A percentile compares a stretch with the other conserved stretches of the same genome.
Evolutionary conservation across 1,140 invertebrate genomes (phyloP).

Genomic region (Drosophila arawakana): DNA sequence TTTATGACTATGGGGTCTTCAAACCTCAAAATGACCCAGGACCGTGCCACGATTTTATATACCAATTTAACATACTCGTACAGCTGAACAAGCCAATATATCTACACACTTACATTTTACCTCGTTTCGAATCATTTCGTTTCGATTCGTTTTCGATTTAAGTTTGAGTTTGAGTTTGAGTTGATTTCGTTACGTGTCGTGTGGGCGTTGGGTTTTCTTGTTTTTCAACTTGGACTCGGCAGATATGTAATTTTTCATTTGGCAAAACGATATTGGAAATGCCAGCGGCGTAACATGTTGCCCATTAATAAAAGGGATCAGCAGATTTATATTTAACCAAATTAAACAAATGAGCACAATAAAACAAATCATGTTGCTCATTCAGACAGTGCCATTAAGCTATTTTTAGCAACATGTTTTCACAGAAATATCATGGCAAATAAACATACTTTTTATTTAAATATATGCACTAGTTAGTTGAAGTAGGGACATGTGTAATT

Average conservation of each 20-base stretch:
- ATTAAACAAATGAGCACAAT: too few species aligned
- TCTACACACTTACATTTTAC: neutral
- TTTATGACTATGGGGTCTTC: too few species aligned
- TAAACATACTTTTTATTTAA: too few species aligned
- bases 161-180: conserved; percentile 22
- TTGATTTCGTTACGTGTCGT: conserved; percentile 54
- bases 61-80: conserved; percentile 17
- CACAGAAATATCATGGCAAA: too few species aligned
- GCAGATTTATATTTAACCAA: too few species aligned
- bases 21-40: conserved; percentile 25
- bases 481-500: too few species aligned
- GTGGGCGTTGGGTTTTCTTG: conserved; percentile 62
- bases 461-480: too few species aligned
- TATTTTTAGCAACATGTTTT: too few species aligned
- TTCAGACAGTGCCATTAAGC: too few species aligned
- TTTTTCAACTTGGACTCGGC: conserved; percentile 28
- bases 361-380: too few species aligned
- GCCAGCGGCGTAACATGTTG: conserved; percentile 13
- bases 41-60: conserved; percentile 35
- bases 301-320: neutral
- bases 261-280: conserved; percentile 19
- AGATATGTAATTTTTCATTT: conserved; percentile 52
- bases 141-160: conserved; percentile 28
- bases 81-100: neutral
- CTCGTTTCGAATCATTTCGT: conserved; percentile 22